Conservation (phyloP, 2,113 vertebrate species). For the Gracilinanus agilis region DNA sequence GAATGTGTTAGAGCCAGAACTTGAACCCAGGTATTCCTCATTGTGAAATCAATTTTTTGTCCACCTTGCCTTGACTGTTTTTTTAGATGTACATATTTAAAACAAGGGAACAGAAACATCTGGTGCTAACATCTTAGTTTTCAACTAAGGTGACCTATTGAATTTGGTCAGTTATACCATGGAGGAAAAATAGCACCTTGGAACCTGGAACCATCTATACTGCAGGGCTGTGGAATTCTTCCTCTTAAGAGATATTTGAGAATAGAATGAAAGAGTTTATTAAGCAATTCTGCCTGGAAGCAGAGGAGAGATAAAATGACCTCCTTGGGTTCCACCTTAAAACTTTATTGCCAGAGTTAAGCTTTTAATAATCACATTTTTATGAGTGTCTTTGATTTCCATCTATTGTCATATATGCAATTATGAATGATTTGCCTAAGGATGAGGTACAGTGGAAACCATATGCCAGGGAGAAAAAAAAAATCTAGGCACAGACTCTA, state of each 20-base stretch:
- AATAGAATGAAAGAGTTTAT: not conserved
- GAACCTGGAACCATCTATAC: conserved; percentile 17
- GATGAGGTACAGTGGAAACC: not conserved
- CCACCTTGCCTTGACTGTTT: not conserved
- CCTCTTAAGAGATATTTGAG: conserved; percentile 22
- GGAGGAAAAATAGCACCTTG: not conserved
- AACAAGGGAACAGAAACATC: not conserved
- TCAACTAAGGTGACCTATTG: not conserved
- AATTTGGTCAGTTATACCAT: not conserved
- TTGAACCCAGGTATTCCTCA: not conserved
- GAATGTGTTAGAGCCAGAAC: not conserved
- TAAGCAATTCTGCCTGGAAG: conserved; percentile 41
- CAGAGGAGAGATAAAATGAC: not conserved
- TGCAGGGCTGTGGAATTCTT: not conserved
- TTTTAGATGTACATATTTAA: not conserved
- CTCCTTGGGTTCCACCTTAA: not conserved
- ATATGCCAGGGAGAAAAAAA: not conserved
- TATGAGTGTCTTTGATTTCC: not conserved
- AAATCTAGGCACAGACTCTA: not conserved
- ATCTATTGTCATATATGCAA: not conserved
- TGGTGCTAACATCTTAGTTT: not conserved
- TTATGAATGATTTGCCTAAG: not conserved
- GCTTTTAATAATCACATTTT: not conserved
- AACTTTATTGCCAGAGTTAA: not conserved
- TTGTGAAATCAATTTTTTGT: not conserved